Conservation (phyloP, 2,888 invertebrate species). For the Coenonympha glycerion region DNA sequence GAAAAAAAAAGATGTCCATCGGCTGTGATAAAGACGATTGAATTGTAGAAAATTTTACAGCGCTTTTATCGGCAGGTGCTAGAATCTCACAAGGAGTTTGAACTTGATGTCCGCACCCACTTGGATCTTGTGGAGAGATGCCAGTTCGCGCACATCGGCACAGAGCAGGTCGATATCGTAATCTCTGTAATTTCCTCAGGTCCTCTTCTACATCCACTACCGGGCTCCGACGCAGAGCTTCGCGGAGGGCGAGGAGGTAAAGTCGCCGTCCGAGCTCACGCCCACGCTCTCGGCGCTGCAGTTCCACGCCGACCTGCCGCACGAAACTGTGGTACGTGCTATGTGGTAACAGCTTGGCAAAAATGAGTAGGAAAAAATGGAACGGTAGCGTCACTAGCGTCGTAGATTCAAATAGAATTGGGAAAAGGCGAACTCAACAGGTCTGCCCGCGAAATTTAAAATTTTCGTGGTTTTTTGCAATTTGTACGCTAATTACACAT, state of each 20-base stretch:
- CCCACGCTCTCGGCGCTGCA: constrained; percentile 89
- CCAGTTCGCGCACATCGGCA: constrained; percentile 78
- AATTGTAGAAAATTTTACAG: not conserved
- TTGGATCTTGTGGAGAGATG: constrained; percentile 79
- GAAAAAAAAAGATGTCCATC: too few relatives aligned
- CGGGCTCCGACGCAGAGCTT: constrained; percentile 80
- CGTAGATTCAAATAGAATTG: too few relatives aligned
- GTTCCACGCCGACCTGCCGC: constrained; percentile 89
- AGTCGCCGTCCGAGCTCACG: constrained; percentile 75
- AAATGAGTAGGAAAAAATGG: not conserved
- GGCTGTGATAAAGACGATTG: too few relatives aligned
- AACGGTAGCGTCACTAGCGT: too few relatives aligned
- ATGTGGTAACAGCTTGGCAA: too few relatives aligned
- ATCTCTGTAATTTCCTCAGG: too few relatives aligned
- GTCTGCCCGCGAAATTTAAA: too few relatives aligned
- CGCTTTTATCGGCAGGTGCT: constrained; percentile 42
- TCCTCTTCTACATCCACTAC: constrained; percentile 88
- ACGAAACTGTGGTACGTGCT: constrained; percentile 86
- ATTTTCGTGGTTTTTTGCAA: too few relatives aligned
- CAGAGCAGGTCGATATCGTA: constrained; percentile 78
- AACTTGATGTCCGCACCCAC: constrained; percentile 73
- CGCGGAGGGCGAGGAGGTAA: constrained; percentile 78
- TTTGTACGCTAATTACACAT: too few relatives aligned
- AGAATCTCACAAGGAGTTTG: constrained; percentile 61
- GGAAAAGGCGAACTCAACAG: too few relatives aligned